Evolutionary conservation across 2,113 vertebrate genomes (phyloP), one percentile per base, ranked within the genome.

Genomic region (Rhea pennata): DNA sequence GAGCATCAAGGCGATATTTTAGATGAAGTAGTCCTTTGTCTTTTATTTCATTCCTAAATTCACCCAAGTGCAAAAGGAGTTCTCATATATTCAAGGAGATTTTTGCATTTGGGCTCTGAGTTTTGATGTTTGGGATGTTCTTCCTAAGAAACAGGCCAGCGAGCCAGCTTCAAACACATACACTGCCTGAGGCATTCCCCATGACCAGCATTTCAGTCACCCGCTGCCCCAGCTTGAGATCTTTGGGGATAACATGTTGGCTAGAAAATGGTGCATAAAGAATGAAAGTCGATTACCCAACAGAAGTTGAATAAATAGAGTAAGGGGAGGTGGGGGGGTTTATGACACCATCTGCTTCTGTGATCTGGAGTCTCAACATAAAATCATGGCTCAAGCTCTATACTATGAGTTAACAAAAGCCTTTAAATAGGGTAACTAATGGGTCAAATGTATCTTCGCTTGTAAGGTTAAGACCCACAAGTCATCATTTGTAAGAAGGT

Each of bases 401-500:
- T 12, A 4, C 80, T 61, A 2, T 4, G 31, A 88, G 84, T 87
- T 90, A 91, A 97, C 95, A 97, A 97, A 97, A 94, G 96, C 90
- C 82, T 83, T 94, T 95, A 90, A 96, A 90, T 61, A 64, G 91
- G 92, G 82, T 94, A 92, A 83, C 92, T 93, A 96, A 97, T 97
- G 96, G 93, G 88, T 95, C 95, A 95, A 76, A 97, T 31, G 2
- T 78, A 95, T 96, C 88, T 94, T 95, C 15, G 7, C 96, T 96
- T 97, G 97, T 97, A 95, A 96, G 97, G 97, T 97, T 97, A 96
- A 96, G 97, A 97, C 94, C 96, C 92, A 80, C 96, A 95, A 96
- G 94, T 85, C 84, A 59, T 95, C 10, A 0, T 88, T 84, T 96
- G 92, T 96, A 94, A 78, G 92, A 74, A 93, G 81, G 59, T 70